Conservation (phyloP, 2,888 invertebrate species). For the Cantharis lateralis region DNA sequence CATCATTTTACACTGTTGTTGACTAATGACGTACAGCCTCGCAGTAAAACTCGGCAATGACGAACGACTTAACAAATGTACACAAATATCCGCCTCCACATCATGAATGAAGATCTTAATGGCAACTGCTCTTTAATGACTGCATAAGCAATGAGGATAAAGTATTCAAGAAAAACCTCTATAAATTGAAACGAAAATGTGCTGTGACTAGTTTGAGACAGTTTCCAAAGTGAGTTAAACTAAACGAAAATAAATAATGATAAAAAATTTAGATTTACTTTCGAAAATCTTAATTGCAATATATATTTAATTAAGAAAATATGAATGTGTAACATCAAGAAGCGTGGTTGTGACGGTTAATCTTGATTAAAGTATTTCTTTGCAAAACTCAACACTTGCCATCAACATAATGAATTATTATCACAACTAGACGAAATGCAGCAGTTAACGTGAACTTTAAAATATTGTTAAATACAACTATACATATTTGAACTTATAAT, state of each 20-base stretch:
- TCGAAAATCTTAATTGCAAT: not conserved
- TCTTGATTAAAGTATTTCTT: not conserved
- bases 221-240: not conserved
- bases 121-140: constrained; percentile 27
- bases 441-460: not conserved
- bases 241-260: not conserved
- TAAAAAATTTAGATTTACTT: not conserved
- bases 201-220: constrained; percentile 1
- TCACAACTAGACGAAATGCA: not conserved
- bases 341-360: not conserved
- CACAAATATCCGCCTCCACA: constrained; percentile 23
- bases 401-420: not conserved
- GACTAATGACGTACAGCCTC: constrained; percentile 14
- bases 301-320: not conserved
- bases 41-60: constrained; percentile 3
- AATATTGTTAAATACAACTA: not conserved
- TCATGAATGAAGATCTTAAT: constrained; percentile 25
- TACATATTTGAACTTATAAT: no score
- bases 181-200: constrained; percentile 26
- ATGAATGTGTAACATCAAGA: not conserved
- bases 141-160: constrained; percentile 28
- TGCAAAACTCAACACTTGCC: not conserved
- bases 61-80: constrained; percentile 22
- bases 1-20: constrained; percentile 7
- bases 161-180: constrained; percentile 22